phyloP scores from a whole-genome alignment of 92 coral and sea anemone species.

The Diadumene lineata region DNA sequence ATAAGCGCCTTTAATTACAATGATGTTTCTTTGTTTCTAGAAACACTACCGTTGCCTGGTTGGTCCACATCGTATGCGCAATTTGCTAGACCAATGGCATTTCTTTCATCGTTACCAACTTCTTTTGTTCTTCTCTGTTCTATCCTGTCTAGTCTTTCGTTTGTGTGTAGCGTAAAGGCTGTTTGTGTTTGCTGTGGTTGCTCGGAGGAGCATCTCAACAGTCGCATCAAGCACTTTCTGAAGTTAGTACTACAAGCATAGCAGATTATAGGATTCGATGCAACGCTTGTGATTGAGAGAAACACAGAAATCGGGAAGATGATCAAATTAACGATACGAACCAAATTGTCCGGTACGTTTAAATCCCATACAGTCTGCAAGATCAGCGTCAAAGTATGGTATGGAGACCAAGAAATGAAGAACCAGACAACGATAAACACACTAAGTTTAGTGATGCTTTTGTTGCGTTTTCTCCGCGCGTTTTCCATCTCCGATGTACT shows the following conservation, averaged over 20 bases:
- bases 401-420: constrained; percentile 33
- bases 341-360: neutral
- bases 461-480: constrained; percentile 18
- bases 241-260: constrained; percentile 19
- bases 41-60: too few relatives aligned
- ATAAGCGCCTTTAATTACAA: too few relatives aligned
- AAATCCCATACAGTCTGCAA: neutral
- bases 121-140: too few relatives aligned
- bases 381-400: constrained; percentile 9
- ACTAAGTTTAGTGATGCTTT: constrained; percentile 17
- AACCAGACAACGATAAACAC: constrained; percentile 17
- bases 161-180: too few relatives aligned
- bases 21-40: too few relatives aligned
- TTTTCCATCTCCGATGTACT: constrained; percentile 2
- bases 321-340: neutral
- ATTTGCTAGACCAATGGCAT: too few relatives aligned
- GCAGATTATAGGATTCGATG: constrained; percentile 17
- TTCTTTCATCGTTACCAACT: too few relatives aligned
- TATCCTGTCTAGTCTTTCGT: too few relatives aligned
- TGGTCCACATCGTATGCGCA: too few relatives aligned
- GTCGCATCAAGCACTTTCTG: neutral
- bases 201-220: neutral
- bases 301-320: neutral
- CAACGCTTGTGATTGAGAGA: constrained; percentile 8
- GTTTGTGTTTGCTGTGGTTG: too few relatives aligned